Evolutionary conservation across 2,113 vertebrate genomes (phyloP).

Genomic region (Perca flavescens): DNA sequence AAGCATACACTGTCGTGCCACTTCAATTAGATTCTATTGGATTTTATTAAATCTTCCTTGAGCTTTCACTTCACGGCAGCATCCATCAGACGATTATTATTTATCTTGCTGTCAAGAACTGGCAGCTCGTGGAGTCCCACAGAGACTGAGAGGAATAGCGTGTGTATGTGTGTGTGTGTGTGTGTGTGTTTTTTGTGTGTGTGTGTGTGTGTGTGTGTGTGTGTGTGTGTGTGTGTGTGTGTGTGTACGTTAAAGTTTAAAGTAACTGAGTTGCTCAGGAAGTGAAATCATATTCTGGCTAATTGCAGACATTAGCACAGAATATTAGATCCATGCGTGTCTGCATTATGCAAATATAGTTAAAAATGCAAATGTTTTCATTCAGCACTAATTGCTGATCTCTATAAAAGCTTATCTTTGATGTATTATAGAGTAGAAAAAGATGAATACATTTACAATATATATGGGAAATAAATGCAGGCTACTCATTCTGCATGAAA

Average conservation of each 20-base stretch:
- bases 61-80: constrained; percentile 78
- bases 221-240: neutral
- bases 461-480: neutral
- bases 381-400: constrained; percentile 38
- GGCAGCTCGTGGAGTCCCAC: constrained; percentile 63
- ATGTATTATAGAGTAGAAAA: constrained; percentile 29
- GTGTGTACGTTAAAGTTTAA: constrained; percentile 29
- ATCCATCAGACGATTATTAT: constrained; percentile 80
- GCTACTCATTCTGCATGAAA: too few species aligned
- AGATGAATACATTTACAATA: constrained; percentile 24
- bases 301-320: constrained; percentile 42
- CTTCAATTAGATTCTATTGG: constrained; percentile 82
- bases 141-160: constrained; percentile 32
- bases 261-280: constrained; percentile 1
- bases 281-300: constrained; percentile 28
- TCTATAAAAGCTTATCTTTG: constrained; percentile 14
- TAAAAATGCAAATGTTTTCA: constrained; percentile 56
- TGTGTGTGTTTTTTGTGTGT: neutral
- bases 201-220: neutral
- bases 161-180: constrained; percentile 6
- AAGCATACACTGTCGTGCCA: constrained; percentile 36
- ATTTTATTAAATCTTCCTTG: constrained; percentile 84
- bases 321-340: constrained; percentile 36
- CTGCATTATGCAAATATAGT: constrained; percentile 54
- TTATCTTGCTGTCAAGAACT: constrained; percentile 81